Evolutionary conservation across 2,113 vertebrate species (phyloP).

Genomic region (Limnothrissa miodon): DNA sequence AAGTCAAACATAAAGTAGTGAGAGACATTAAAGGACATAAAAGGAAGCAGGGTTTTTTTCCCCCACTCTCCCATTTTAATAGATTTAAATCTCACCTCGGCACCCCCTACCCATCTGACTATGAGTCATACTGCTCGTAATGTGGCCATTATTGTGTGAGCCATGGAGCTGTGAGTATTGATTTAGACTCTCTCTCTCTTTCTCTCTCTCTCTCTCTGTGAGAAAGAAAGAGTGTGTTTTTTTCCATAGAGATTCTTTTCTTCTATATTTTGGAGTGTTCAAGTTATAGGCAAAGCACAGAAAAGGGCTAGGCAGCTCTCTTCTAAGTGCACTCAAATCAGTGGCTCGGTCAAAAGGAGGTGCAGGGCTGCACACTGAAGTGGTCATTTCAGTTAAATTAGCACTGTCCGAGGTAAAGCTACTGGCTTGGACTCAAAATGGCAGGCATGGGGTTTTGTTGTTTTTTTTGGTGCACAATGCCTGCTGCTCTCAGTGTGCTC

Average conservation of each 20-base stretch:
- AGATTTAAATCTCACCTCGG: not conserved
- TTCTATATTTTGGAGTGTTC: not conserved
- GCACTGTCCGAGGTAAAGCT: not conserved
- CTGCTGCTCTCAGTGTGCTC: not conserved
- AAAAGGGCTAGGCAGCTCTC: not conserved
- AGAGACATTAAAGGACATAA: not conserved
- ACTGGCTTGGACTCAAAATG: not conserved
- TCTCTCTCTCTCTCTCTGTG: not conserved
- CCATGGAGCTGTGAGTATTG: not conserved
- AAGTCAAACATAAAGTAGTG: not conserved
- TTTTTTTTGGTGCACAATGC: not conserved
- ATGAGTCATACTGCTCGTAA: not conserved
- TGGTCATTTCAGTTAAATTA: not conserved
- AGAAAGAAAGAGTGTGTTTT: not conserved
- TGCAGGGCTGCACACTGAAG: not conserved
- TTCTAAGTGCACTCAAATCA: not conserved
- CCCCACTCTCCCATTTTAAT: not conserved
- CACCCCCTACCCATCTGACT: not conserved
- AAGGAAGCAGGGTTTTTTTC: not conserved
- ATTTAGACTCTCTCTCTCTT: not conserved
- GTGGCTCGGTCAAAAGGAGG: not conserved
- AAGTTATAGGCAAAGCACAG: not conserved
- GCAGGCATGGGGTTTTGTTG: not conserved
- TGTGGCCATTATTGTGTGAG: conserved; percentile 16
- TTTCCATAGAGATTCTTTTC: not conserved